Percentiles rank a stretch among this genome's conserved stretches.
These are phyloP conservation scores for Paguma larvata DNA, from an alignment of 2,797 vertebrate species.

Conservation along the genomic window DNA sequence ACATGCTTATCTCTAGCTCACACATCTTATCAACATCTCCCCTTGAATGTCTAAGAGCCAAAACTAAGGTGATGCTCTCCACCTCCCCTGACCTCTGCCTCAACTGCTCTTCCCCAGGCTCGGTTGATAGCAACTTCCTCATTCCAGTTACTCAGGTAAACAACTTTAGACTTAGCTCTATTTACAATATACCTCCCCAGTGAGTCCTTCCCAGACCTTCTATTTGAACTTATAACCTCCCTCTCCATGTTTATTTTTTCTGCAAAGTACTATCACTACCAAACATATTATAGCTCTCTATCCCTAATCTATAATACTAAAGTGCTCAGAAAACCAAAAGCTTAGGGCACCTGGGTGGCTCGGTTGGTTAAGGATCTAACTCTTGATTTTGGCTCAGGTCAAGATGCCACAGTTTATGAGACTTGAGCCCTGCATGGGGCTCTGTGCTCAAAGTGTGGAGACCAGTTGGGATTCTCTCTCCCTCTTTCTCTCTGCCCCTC, in stretches of 20 bases:
- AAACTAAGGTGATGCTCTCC: not conserved
- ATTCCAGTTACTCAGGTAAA: not conserved
- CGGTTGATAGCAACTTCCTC: not conserved
- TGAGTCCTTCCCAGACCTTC: not conserved
- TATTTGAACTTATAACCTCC: conserved; percentile 4
- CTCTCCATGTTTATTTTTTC: not conserved
- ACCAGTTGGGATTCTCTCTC: too few relatives aligned
- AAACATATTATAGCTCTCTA: not conserved
- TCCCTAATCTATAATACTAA: not conserved
- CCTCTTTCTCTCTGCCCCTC: too few relatives aligned
- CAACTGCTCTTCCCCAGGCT: not conserved
- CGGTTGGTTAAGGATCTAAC: too few relatives aligned
- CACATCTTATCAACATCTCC: not conserved
- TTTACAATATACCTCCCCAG: not conserved
- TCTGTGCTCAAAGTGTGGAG: too few relatives aligned
- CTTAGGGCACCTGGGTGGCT: not conserved
- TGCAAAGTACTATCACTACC: not conserved
- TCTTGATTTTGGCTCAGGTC: too few relatives aligned
- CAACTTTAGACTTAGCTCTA: not conserved
- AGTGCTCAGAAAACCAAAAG: conserved; percentile 31
- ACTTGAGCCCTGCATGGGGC: too few relatives aligned
- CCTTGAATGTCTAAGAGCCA: not conserved
- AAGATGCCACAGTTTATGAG: too few relatives aligned
- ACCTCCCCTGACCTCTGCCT: not conserved
- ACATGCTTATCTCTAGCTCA: not conserved